Percentiles rank a stretch among this genome's conserved stretches.
phyloP scores from a whole-genome alignment of 2,888 invertebrate genomes.

The Hemaris fuciformis region DNA sequence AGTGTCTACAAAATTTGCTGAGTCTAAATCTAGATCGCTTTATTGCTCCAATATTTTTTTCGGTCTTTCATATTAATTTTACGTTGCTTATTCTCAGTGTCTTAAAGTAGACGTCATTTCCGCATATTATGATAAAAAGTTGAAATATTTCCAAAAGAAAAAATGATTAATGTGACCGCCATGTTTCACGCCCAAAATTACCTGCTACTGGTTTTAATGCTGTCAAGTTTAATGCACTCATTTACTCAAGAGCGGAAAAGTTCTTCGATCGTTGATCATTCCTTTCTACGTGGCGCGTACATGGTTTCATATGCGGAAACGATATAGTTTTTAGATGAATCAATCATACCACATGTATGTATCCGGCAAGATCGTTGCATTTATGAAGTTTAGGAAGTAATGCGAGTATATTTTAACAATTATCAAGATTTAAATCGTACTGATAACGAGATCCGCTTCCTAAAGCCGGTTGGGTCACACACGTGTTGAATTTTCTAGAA shows the following conservation, averaged over 20 bases:
- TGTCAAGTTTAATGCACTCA: background rate
- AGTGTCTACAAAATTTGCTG: background rate
- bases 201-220: background rate
- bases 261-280: background rate
- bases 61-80: background rate
- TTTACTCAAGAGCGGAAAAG: background rate
- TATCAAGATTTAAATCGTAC: conserved; percentile 54
- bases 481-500: conserved; percentile 30
- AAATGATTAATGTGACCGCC: background rate
- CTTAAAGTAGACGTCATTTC: background rate
- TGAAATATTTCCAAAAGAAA: background rate
- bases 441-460: conserved; percentile 72
- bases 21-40: background rate
- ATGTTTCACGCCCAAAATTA: conserved; percentile 1
- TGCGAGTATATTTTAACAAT: conserved; percentile 40
- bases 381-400: conserved; percentile 71
- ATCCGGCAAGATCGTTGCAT: conserved; percentile 70
- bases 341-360: conserved; percentile 54
- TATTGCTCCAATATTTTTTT: background rate
- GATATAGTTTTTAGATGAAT: conserved; percentile 49
- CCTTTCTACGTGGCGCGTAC: background rate
- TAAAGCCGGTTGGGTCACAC: conserved; percentile 42
- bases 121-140: background rate
- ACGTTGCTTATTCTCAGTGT: background rate
- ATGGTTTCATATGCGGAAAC: conserved; percentile 73